Base-by-base conservation (phyloP, 92 coral and sea anemone genomes). In the Porites cylindrica region DNA sequence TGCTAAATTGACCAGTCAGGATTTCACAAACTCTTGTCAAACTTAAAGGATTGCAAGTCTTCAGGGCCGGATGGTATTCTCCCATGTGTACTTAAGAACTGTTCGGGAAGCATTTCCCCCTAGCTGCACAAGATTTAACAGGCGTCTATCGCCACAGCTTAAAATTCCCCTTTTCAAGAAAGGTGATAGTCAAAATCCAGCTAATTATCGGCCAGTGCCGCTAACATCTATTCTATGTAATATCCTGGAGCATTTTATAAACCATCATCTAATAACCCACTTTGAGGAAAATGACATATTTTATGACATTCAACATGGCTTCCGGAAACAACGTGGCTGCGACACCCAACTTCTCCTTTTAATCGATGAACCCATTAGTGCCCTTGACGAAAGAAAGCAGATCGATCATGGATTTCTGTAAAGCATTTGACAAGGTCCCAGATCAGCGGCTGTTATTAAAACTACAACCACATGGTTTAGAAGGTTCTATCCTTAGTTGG, bases 171-270 rank as follows among this genome's bases (percentile, higher is more conserved):
- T 61, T 12, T 61, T 8, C 67, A 82, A 82, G 78, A 82, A 70
- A 53, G 86, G 78, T 4, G 52, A 70, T 29, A 20, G 63, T 52
- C 66, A 62, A 26, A 61, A 26, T 71, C 76, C 66, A n/a, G 77
- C 85, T 10, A 71, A 58, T n/a, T 82, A 82, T 38, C 10, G 70
- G 54, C 78, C 78, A 52, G 70, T 82, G 53, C 32, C 69, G 24
- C 54, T 82, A 26, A 71, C 86, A 70, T 52, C 86, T 70, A 56
- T 71, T 65, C 69, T 58, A 51, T 53, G 78, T n/a, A 69, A 24
- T 58, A 53, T 82, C 43, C 79, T 70, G 13, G 78, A 71, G 69
- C 70, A 71, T 70, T 70, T 82, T 59, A 56, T 70, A 59, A 54
- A 70, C 75, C 24, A 51, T 58, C 78, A 71, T 75, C 56, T 82